Evolutionary conservation across 2,113 vertebrate genomes (phyloP).

Genomic region (Gymnobelideus leadbeateri): DNA sequence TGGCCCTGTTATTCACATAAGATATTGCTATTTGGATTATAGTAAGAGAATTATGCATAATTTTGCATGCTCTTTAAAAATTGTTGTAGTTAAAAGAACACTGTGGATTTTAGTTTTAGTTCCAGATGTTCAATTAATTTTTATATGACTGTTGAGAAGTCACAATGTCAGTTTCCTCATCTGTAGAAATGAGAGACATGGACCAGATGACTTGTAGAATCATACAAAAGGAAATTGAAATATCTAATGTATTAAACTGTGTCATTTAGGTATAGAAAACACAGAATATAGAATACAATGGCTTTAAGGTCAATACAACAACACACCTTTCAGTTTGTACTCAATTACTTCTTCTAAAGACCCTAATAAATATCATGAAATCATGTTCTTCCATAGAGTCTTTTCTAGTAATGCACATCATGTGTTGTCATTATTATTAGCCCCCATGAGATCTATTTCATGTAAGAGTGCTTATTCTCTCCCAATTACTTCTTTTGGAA

Average conservation of each 20-base stretch:
- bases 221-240: neutral
- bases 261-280: neutral
- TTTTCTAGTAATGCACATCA: slow-evolving; percentile 26
- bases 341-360: slow-evolving; percentile 43
- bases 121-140: neutral
- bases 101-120: neutral
- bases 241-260: neutral
- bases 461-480: slow-evolving; percentile 32
- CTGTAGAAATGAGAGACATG: neutral
- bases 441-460: slow-evolving; percentile 35
- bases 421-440: neutral
- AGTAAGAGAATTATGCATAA: neutral
- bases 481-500: slow-evolving; percentile 42
- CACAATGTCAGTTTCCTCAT: neutral
- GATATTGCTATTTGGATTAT: neutral
- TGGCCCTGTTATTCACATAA: neutral
- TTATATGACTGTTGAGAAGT: neutral
- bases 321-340: neutral
- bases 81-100: neutral
- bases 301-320: slow-evolving; percentile 23
- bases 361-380: slow-evolving; percentile 8
- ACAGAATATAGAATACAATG: neutral
- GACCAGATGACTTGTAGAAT: neutral
- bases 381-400: slow-evolving; percentile 12
- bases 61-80: neutral